Evolutionary conservation across 1,140 invertebrate species (phyloP).

Genomic region (Trinorchestia longiramus): DNA sequence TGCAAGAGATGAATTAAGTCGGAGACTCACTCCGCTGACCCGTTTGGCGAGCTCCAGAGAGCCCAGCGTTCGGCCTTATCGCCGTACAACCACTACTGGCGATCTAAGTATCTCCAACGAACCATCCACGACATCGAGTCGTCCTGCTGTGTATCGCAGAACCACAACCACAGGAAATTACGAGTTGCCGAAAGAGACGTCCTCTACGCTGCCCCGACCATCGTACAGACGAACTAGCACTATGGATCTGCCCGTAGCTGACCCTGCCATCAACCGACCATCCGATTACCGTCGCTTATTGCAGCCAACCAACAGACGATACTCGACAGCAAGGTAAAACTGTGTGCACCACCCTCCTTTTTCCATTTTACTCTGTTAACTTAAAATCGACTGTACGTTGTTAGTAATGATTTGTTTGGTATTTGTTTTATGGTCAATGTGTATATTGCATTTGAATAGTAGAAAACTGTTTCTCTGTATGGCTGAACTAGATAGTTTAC

Average conservation of each 20-base stretch:
- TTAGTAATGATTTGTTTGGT: not conserved
- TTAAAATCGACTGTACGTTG: not conserved
- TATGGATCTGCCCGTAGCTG: constrained; percentile 64
- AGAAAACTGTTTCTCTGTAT: not conserved
- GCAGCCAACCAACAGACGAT: constrained; percentile 59
- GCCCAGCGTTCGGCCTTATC: constrained; percentile 58
- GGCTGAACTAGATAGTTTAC: not conserved
- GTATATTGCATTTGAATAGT: not conserved
- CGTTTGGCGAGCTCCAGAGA: constrained; percentile 61
- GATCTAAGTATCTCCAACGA: not conserved
- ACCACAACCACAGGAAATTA: not conserved
- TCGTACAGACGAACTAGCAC: constrained; percentile 62
- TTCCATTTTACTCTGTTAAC: not conserved
- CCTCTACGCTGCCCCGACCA: constrained; percentile 46
- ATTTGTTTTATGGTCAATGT: not conserved
- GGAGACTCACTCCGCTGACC: constrained; percentile 64
- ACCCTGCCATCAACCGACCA: constrained; percentile 61
- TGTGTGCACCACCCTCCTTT: not conserved
- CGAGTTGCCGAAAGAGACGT: constrained; percentile 47
- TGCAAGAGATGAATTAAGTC: constrained; percentile 64
- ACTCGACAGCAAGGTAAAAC: constrained; percentile 63
- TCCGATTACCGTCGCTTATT: constrained; percentile 62
- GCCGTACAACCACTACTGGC: constrained; percentile 64
- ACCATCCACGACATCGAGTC: not conserved
- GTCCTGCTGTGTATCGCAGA: constrained; percentile 24